A percentile compares a stretch with the other conserved stretches of the same genome.
These are phyloP conservation scores for Drosophila mojavensis DNA, from an alignment of 1,140 invertebrate species.

Conservation along the genomic window DNA sequence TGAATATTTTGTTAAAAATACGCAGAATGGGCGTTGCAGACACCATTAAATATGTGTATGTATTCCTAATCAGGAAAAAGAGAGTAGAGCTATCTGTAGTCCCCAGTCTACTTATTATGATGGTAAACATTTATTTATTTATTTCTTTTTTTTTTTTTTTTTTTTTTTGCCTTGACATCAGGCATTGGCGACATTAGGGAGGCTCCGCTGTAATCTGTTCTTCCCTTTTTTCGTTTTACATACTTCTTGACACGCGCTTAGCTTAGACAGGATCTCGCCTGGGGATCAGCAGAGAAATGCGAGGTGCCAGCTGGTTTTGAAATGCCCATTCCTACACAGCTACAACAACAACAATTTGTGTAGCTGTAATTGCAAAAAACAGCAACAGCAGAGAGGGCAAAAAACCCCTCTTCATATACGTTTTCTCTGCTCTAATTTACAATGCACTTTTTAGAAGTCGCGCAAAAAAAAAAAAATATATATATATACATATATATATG, in stretches of 20 bases:
- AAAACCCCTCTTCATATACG: slow-evolving; percentile 32
- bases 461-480: slow-evolving; percentile 17
- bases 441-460: slow-evolving; percentile 47
- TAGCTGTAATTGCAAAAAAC: slow-evolving; percentile 56
- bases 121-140: too few species aligned
- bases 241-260: slow-evolving; percentile 56
- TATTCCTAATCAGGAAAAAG: too few species aligned
- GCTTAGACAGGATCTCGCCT: neutral
- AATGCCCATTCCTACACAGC: slow-evolving; percentile 43
- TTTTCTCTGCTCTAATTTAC: slow-evolving; percentile 61
- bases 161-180: too few species aligned
- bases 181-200: too few species aligned
- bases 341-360: slow-evolving; percentile 31
- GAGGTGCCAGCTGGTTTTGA: slow-evolving; percentile 62
- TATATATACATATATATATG: slow-evolving; percentile 22
- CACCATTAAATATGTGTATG: too few species aligned
- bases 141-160: too few species aligned
- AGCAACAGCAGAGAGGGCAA: slow-evolving; percentile 1
- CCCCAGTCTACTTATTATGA: too few species aligned
- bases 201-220: too few species aligned
- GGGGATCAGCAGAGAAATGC: slow-evolving; percentile 34
- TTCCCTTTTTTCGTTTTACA: too few species aligned
- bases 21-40: too few species aligned
- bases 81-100: too few species aligned
- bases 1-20: too few species aligned